Percentiles rank a stretch among this genome's conserved stretches.
phyloP scores from a whole-genome alignment of 2,888 invertebrate genomes.

The Andricus curvator region DNA sequence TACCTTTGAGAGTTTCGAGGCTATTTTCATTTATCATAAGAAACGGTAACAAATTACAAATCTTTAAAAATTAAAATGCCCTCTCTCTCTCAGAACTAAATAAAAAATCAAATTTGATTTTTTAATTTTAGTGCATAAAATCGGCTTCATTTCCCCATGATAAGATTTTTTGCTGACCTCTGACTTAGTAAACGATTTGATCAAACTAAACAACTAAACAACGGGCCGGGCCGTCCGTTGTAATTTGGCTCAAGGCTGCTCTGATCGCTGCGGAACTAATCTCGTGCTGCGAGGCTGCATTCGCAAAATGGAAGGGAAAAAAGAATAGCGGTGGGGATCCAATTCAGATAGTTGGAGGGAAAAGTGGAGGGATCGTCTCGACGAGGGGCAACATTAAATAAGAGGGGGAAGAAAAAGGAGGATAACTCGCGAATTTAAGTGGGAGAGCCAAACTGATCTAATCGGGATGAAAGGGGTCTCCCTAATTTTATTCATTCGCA shows the following conservation, averaged over 20 bases:
- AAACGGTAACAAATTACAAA: too few relatives aligned
- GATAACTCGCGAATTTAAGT: background rate
- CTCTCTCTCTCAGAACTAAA: too few relatives aligned
- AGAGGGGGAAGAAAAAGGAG: background rate
- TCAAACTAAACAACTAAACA: conserved; percentile 54
- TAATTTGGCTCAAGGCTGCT: conserved; percentile 70
- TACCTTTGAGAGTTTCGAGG: too few relatives aligned
- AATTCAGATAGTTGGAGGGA: background rate
- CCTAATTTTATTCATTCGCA: conserved; percentile 40
- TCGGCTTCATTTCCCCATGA: conserved; percentile 16
- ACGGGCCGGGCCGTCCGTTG: conserved; percentile 59
- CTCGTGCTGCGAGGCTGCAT: conserved; percentile 51
- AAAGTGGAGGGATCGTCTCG: background rate
- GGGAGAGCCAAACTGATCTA: conserved; percentile 20
- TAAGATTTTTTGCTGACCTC: background rate
- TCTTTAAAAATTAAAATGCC: too few relatives aligned
- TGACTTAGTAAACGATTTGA: conserved; percentile 20
- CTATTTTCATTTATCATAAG: too few relatives aligned
- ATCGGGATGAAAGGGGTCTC: conserved; percentile 38
- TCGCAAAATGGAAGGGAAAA: conserved; percentile 36
- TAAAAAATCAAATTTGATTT: too few relatives aligned
- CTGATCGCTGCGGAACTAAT: conserved; percentile 65
- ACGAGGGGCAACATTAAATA: background rate
- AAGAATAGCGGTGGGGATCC: conserved; percentile 28
- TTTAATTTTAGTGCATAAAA: conserved; percentile 58